Evolutionary conservation across 1,140 invertebrate species (phyloP).

Genomic region (Drosophila quadrilineata): DNA sequence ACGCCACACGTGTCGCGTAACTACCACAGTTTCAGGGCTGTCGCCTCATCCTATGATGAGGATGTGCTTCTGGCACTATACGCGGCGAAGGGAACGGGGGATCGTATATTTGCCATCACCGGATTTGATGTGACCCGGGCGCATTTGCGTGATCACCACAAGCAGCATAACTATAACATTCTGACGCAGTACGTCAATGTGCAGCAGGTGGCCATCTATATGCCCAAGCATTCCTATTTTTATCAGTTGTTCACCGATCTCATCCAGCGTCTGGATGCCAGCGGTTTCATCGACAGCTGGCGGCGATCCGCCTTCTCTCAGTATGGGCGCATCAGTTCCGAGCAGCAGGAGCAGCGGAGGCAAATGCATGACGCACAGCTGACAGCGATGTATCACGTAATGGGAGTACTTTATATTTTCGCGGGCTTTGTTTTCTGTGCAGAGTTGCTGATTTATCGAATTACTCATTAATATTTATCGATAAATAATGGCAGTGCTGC

Average conservation of each 20-base stretch:
- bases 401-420: slow-evolving; percentile 32
- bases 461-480: not conserved
- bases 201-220: slow-evolving; percentile 56
- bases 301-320: slow-evolving; percentile 30
- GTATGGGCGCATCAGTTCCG: not conserved
- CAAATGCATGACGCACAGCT: slow-evolving; percentile 29
- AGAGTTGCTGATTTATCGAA: slow-evolving; percentile 20
- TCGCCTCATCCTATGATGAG: slow-evolving; percentile 30
- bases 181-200: slow-evolving; percentile 49
- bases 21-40: slow-evolving; percentile 6
- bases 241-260: slow-evolving; percentile 26
- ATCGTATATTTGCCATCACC: slow-evolving; percentile 46
- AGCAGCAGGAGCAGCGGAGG: not conserved
- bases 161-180: slow-evolving; percentile 10
- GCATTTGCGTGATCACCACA: slow-evolving; percentile 18
- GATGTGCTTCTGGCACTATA: slow-evolving; percentile 38
- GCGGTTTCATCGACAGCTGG: slow-evolving; percentile 49
- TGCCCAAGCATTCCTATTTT: slow-evolving; percentile 65
- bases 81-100: not conserved
- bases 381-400: slow-evolving; percentile 34
- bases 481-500: not conserved
- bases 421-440: slow-evolving; percentile 19
- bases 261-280: slow-evolving; percentile 32
- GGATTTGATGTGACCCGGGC: slow-evolving; percentile 27
- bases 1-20: slow-evolving; percentile 29